phyloP scores from a whole-genome alignment of 2,113 vertebrate genomes.

The Elgaria multicarinata region DNA sequence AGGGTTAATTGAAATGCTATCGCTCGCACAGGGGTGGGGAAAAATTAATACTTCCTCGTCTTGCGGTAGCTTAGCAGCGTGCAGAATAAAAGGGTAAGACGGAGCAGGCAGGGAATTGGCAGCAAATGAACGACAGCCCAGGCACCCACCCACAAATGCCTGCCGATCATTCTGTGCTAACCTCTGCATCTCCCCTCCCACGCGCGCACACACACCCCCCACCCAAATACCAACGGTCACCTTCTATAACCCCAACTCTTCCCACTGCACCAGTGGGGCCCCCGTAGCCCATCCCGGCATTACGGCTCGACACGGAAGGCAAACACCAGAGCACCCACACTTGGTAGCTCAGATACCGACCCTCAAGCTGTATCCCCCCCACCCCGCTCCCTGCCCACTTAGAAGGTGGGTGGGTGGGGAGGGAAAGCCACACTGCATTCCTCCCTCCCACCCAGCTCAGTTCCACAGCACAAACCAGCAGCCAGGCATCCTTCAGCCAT shows the following conservation, averaged over 20 bases:
- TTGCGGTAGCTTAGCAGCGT: slow-evolving; percentile 31
- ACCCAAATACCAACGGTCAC: neutral
- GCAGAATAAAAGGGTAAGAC: neutral
- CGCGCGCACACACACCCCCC: neutral
- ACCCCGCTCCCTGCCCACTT: too few species aligned
- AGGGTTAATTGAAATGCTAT: slow-evolving; percentile 46
- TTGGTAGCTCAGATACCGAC: neutral
- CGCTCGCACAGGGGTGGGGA: neutral
- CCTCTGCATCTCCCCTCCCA: neutral
- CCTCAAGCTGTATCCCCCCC: neutral
- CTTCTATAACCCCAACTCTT: neutral
- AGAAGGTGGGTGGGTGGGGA: neutral
- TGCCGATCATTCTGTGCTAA: neutral
- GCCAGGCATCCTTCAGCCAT: neutral
- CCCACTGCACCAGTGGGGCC: slow-evolving; percentile 12
- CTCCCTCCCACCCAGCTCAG: neutral
- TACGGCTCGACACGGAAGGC: neutral
- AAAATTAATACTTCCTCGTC: neutral
- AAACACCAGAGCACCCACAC: neutral
- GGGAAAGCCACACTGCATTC: neutral
- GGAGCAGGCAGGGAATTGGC: neutral
- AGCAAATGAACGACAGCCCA: neutral
- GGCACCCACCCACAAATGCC: neutral
- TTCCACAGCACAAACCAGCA: neutral
- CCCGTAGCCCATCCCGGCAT: neutral